Evolutionary conservation across 2,797 vertebrate species (phyloP), one percentile per base, ranked within the genome.

Genomic region (Brachyalestes nurse): DNA sequence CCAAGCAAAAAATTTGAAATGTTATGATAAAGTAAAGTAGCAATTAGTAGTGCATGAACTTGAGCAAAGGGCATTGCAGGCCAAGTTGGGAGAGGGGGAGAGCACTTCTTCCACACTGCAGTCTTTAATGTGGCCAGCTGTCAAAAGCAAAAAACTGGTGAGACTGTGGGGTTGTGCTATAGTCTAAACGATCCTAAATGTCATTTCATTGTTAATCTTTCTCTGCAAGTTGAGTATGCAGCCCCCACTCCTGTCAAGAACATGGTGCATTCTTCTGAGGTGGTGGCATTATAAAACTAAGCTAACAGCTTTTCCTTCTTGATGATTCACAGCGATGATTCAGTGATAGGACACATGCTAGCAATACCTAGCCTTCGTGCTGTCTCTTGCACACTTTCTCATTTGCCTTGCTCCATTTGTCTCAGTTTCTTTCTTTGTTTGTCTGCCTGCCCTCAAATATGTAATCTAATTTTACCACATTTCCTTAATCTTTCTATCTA

Each of bases 91-190:
- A 86, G 69, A 84, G 76, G 82, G 83, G 85, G 82, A 14, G 86
- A 73, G 9, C 83, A 82, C 60, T 72, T 81, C 65, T 72, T 82
- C 55, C 55, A 82, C 83, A 51, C 67, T 74, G 75, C 19, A 42
- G 23, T 66, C 86, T 93, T 92, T 93, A 85, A 92, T 92, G 92
- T 93, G 90, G 89, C 86, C 87, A 79, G 80, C 79, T 83, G 82
- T 87, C 85, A 87, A 58, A 77, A 86, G 40, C 10, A 85, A 86
- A 88, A 82, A 82, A 80, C 82, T 75, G 83, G 78, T 77, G 57
- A 86, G 80, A 70, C 21, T 75, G 84, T 81, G 65, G 66, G 66
- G 82, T 87, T 87, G 82, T 84, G 82, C 72, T 80, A 57, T 83
- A 69, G 67, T 83, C n/a, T 85, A 74, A 79, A 78, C 86, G 67